Percentiles rank a stretch among this genome's conserved stretches.
Conservation (phyloP, 2,888 invertebrate genomes). For the Drosophila suboccidentalis region DNA sequence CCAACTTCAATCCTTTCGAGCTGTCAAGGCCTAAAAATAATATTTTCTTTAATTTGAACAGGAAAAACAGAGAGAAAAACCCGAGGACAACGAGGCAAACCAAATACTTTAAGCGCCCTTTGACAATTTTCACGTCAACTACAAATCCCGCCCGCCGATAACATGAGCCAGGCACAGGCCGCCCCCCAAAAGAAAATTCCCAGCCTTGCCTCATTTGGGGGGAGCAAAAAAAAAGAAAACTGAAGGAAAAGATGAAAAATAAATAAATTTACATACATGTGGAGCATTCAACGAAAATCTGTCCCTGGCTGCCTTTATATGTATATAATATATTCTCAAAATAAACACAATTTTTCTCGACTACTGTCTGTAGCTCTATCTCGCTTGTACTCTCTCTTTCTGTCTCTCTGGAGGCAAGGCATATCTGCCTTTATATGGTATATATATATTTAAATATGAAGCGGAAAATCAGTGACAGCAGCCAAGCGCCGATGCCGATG, state of each 20-base stretch:
- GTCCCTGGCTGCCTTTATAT: constrained; percentile 61
- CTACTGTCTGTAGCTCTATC: constrained; percentile 37
- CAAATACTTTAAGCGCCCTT: constrained; percentile 77
- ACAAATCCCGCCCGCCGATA: constrained; percentile 65
- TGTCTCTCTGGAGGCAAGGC: constrained; percentile 63
- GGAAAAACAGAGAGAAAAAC: constrained; percentile 29
- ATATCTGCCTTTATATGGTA: constrained; percentile 30
- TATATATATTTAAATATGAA: constrained; percentile 68
- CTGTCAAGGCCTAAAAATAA: constrained; percentile 77
- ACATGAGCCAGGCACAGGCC: constrained; percentile 53
- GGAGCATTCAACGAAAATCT: constrained; percentile 53
- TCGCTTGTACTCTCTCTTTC: constrained; percentile 16
- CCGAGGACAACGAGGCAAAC: constrained; percentile 15
- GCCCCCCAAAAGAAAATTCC: constrained; percentile 59
- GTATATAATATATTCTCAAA: constrained; percentile 61
- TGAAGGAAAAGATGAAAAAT: constrained; percentile 53
- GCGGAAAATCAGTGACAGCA: constrained; percentile 79
- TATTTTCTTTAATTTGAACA: constrained; percentile 74
- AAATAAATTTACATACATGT: constrained; percentile 52
- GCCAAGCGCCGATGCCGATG: constrained; percentile 45
- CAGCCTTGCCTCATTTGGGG: constrained; percentile 59
- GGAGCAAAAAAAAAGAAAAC: constrained; percentile 22
- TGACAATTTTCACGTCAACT: constrained; percentile 79
- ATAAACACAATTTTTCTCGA: constrained; percentile 74
- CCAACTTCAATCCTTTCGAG: constrained; percentile 68